A percentile compares a stretch with the other conserved stretches of the same genome.
phyloP scores from a whole-genome alignment of 2,797 vertebrate genomes.

The Falco concolor region DNA sequence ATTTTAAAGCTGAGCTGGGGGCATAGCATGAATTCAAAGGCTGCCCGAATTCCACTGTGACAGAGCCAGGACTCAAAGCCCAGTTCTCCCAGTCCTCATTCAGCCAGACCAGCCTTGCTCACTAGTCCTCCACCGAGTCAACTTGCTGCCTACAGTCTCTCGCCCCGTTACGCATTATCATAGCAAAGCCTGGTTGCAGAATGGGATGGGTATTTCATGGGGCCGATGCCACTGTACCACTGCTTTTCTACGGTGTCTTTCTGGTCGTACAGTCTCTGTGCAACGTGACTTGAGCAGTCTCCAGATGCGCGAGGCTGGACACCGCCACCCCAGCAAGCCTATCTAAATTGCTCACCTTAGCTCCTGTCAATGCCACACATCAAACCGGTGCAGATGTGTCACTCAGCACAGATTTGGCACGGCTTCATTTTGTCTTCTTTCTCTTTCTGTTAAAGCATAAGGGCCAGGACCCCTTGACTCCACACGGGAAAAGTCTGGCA shows the following conservation, averaged over 20 bases:
- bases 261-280: neutral
- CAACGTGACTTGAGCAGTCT: neutral
- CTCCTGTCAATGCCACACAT: neutral
- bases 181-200: neutral
- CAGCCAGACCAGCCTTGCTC: neutral
- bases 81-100: neutral
- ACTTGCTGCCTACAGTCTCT: neutral
- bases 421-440: neutral
- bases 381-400: neutral
- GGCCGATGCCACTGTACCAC: too few species aligned
- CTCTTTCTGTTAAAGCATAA: neutral
- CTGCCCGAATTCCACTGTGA: neutral
- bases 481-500: neutral
- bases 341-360: neutral
- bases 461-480: neutral
- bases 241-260: neutral
- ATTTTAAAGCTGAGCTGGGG: neutral
- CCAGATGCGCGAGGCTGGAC: neutral
- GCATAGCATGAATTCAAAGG: neutral
- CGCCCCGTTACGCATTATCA: rapidly evolving
- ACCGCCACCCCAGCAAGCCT: neutral
- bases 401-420: neutral
- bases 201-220: neutral
- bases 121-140: neutral
- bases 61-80: neutral